Evolutionary conservation across 2,888 invertebrate species (phyloP), one percentile per base, ranked within the genome.

Genomic region (Nysson spinosus): DNA sequence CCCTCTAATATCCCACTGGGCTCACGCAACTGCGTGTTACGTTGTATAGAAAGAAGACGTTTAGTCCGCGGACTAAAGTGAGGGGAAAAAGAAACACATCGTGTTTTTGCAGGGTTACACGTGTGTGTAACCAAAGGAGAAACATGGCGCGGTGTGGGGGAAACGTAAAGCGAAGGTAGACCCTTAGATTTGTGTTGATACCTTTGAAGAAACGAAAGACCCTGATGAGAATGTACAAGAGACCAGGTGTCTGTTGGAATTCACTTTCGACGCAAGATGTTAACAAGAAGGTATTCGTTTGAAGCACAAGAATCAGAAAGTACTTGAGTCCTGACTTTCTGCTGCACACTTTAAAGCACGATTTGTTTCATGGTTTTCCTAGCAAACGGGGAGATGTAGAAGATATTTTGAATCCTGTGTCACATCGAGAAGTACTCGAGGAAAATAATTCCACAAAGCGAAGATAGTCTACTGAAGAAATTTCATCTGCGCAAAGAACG

Each of bases 321-420:
- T n/a, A n/a, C n/a, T n/a, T n/a, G n/a, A n/a, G n/a, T n/a, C n/a
- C n/a, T n/a, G n/a, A n/a, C n/a, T n/a, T n/a, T n/a, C n/a, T 11
- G 5, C 26, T 37, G 12, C 30, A 19, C 22, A n/a, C 20, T 39
- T 20, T 39, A 40, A 40, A 17, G 11, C 34, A 9, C 22, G 30
- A 12, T 40, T 11, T n/a, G 28, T 24, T 19, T 20, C 24, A 14
- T 12, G 12, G 0, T 17, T 32, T 11, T 6, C 17, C 6, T 4
- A 28, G 9, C 17, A 14, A 26, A 22, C 14, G 22, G 3, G 39
- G 40, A 30, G 46, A 16, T n/a, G n/a, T n/a, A n/a, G n/a, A n/a
- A 35, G 61, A 46, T 61, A 67, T 67, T 58, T 67, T 67, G 66
- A 67, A 67, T 67, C 58, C 58, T 52, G 52, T 52, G 39, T 57